phyloP scores from a whole-genome alignment of 2,797 vertebrate genomes.

The Spea hammondii region DNA sequence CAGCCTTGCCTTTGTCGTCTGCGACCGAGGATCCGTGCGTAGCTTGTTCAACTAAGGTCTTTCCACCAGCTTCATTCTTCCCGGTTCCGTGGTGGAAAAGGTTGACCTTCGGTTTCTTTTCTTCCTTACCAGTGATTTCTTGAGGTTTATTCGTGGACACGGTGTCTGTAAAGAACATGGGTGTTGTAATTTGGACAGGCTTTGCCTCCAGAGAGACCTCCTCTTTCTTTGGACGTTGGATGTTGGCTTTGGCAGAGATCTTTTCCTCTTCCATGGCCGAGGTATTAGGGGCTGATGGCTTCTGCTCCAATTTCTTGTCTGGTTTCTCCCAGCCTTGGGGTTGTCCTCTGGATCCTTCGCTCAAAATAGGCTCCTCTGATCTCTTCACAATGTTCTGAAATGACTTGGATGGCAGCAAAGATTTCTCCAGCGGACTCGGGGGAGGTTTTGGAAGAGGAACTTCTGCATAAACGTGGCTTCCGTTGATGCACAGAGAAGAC shows the following conservation, averaged over 20 bases:
- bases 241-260: slow-evolving; percentile 53
- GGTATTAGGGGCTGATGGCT: slow-evolving; percentile 70
- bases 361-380: slow-evolving; percentile 51
- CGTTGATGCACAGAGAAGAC: slow-evolving; percentile 81
- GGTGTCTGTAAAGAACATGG: slow-evolving; percentile 56
- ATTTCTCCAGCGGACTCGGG: slow-evolving; percentile 60
- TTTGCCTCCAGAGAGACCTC: slow-evolving; percentile 56
- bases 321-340: slow-evolving; percentile 66
- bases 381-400: slow-evolving; percentile 68
- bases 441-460: slow-evolving; percentile 57
- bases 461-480: slow-evolving; percentile 80
- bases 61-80: slow-evolving; percentile 71
- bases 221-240: slow-evolving; percentile 59
- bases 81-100: slow-evolving; percentile 71
- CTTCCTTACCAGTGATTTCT: slow-evolving; percentile 64
- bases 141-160: slow-evolving; percentile 53
- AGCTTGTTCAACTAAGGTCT: slow-evolving; percentile 58
- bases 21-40: slow-evolving; percentile 42
- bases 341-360: slow-evolving; percentile 70
- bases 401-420: slow-evolving; percentile 69
- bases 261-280: slow-evolving; percentile 67
- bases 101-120: slow-evolving; percentile 71
- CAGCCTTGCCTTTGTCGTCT: slow-evolving; percentile 72
- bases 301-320: slow-evolving; percentile 66
- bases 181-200: slow-evolving; percentile 55